phyloP scores from a whole-genome alignment of 2,888 invertebrate species.

The Caprella mutica region DNA sequence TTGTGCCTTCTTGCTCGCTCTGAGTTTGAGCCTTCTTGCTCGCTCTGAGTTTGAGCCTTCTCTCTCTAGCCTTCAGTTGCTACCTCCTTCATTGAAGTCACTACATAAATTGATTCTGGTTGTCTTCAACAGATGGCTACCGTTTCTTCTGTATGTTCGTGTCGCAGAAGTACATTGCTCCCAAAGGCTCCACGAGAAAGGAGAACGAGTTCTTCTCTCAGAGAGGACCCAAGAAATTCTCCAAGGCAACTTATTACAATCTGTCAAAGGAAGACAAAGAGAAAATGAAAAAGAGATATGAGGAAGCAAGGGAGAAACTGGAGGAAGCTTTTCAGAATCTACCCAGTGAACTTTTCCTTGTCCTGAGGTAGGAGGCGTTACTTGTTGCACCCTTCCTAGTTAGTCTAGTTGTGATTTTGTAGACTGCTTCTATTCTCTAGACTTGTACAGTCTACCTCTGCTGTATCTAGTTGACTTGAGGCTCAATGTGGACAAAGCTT shows the following conservation, averaged over 20 bases:
- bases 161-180: conserved; percentile 38
- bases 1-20: too few relatives aligned
- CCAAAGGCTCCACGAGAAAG: conserved; percentile 20
- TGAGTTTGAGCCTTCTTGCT: too few relatives aligned
- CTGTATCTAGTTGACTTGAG: too few relatives aligned
- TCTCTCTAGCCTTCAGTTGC: too few relatives aligned
- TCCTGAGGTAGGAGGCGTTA: conserved; percentile 35
- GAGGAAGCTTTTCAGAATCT: conserved; percentile 38
- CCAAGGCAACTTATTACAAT: conserved; percentile 32
- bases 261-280: conserved; percentile 37
- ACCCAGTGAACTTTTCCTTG: conserved; percentile 37
- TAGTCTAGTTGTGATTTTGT: not conserved
- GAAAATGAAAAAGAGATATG: conserved; percentile 28
- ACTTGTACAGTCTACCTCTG: conserved; percentile 39
- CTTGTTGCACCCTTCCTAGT: conserved; percentile 22
- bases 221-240: conserved; percentile 35
- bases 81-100: too few relatives aligned
- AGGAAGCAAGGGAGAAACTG: conserved; percentile 33
- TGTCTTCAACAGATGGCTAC: conserved; percentile 38
- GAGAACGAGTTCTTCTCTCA: conserved; percentile 35
- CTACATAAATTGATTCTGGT: too few relatives aligned
- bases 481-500: conserved; percentile 35
- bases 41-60: too few relatives aligned
- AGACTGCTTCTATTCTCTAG: conserved; percentile 37
- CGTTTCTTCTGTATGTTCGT: conserved; percentile 40